Conservation (phyloP, 2,888 invertebrate genomes). For the Troilus luridus region DNA sequence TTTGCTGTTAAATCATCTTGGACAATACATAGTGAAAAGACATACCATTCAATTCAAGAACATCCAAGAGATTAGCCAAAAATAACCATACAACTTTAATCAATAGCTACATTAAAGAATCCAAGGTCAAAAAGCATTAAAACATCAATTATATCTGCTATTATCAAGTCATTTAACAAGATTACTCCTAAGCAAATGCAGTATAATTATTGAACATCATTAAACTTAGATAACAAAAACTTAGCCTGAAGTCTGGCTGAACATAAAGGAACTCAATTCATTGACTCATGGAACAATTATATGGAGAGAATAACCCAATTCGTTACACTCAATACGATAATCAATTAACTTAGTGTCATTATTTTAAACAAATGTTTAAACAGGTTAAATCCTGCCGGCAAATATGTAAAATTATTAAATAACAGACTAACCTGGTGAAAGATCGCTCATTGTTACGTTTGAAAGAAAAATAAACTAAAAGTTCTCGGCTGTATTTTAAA, state of each 20-base stretch:
- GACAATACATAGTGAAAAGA: not conserved
- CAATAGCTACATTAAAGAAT: conserved; percentile 29
- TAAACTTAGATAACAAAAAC: not conserved
- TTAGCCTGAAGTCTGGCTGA: not conserved
- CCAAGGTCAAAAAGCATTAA: conserved; percentile 37
- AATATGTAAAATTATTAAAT: not conserved
- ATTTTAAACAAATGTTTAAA: not conserved
- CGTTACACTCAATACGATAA: not conserved
- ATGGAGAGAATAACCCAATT: not conserved
- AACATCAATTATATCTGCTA: not conserved
- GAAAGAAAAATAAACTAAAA: conserved; percentile 51
- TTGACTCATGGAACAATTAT: not conserved
- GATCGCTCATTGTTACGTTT: conserved; percentile 49
- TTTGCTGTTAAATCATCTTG: not conserved
- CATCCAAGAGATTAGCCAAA: conserved; percentile 14
- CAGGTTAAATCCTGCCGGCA: conserved; percentile 35
- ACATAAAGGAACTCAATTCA: not conserved
- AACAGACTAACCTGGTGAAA: conserved; percentile 57
- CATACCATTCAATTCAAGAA: conserved; percentile 22
- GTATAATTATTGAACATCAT: not conserved
- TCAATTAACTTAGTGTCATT: not conserved
- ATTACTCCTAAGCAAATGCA: not conserved
- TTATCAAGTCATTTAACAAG: not conserved
- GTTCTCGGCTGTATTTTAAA: not conserved
- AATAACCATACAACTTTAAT: conserved; percentile 43